These are phyloP conservation scores for Oplegnathus fasciatus DNA, from an alignment of 2,113 vertebrate species.

Conservation along the genomic window DNA sequence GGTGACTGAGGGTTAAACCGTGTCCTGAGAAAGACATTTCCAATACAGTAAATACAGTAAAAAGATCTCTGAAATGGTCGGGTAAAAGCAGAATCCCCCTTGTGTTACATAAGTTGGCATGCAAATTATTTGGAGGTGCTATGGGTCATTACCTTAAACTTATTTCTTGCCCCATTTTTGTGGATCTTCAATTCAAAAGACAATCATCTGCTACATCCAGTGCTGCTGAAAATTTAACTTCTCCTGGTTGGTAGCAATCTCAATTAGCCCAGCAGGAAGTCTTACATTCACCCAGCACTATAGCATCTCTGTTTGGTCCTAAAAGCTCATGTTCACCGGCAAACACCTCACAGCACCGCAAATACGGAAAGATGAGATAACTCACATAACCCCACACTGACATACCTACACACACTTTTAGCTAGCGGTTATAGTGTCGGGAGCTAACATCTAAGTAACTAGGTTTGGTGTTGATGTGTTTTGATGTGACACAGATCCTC, in stretches of 20 bases:
- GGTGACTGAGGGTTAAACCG: not conserved
- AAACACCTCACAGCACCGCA: not conserved
- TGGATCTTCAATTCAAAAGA: slow-evolving; percentile 1
- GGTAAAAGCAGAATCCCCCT: not conserved
- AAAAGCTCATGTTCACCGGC: not conserved
- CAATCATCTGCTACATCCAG: not conserved
- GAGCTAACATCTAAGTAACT: slow-evolving; percentile 17
- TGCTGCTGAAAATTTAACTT: not conserved
- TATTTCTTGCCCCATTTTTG: not conserved
- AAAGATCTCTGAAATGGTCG: not conserved
- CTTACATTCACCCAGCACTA: not conserved
- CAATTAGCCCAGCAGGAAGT: not conserved
- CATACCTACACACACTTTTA: not conserved
- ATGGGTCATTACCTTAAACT: not conserved
- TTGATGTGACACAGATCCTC: slow-evolving; percentile 57
- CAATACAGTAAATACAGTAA: not conserved
- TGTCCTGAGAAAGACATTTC: not conserved
- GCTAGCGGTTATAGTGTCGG: not conserved
- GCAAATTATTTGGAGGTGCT: not conserved
- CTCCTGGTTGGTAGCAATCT: not conserved
- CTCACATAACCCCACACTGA: not conserved
- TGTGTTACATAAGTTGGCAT: not conserved
- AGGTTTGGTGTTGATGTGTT: slow-evolving; percentile 14
- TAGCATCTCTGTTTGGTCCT: not conserved
- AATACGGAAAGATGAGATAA: not conserved